These are phyloP conservation scores for Ichneumoninae sp. DNA, from an alignment of 2,888 invertebrate genomes.

Conservation along the genomic window DNA sequence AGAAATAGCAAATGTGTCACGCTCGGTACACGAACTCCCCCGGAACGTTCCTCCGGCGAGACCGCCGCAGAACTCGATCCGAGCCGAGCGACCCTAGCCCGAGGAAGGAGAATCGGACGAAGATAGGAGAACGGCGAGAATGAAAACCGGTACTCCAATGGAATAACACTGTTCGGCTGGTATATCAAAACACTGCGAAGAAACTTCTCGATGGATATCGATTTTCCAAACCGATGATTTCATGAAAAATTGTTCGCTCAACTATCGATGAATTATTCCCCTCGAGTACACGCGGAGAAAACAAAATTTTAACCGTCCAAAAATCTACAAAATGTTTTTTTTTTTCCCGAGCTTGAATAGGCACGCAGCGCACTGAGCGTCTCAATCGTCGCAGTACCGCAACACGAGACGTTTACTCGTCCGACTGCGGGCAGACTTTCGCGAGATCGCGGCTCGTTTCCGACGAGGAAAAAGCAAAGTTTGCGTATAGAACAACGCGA, in stretches of 20 bases:
- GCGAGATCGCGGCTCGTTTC: background rate
- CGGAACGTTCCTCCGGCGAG: slow-evolving; percentile 19
- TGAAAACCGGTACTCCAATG: slow-evolving; percentile 36
- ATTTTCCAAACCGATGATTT: background rate
- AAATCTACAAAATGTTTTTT: background rate
- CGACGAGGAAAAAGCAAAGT: background rate
- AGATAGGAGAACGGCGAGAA: background rate
- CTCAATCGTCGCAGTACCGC: background rate
- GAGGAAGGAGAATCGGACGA: background rate
- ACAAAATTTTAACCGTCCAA: background rate
- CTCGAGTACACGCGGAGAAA: background rate
- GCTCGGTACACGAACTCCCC: slow-evolving; percentile 42
- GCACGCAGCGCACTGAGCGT: background rate
- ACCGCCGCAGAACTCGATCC: slow-evolving; percentile 41
- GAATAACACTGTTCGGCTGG: slow-evolving; percentile 15
- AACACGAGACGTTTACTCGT: background rate
- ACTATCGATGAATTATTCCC: too few relatives aligned
- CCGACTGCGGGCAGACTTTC: background rate
- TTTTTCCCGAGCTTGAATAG: background rate
- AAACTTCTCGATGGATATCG: background rate
- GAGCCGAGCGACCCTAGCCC: background rate
- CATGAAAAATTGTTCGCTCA: too few relatives aligned
- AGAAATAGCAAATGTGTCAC: slow-evolving; percentile 65
- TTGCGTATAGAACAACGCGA: background rate
- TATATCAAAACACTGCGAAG: background rate